These are phyloP conservation scores for Polymixis flavicincta DNA, from an alignment of 2,888 invertebrate genomes.

Conservation along the genomic window DNA sequence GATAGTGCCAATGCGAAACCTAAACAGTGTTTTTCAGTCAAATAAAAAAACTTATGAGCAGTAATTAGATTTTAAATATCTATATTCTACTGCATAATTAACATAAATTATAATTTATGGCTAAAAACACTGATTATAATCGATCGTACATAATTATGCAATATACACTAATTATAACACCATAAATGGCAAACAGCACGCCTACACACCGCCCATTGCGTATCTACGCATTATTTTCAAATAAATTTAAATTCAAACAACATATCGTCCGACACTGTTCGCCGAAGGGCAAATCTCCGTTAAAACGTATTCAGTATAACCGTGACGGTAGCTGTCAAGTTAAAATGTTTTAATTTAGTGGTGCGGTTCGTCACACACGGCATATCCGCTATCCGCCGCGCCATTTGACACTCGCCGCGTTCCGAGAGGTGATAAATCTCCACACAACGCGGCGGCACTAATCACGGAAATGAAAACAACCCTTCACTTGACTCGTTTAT, in stretches of 20 bases:
- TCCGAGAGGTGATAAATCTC: conserved; percentile 86
- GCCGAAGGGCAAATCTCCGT: conserved; percentile 76
- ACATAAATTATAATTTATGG: conserved; percentile 22
- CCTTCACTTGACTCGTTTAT: conserved; percentile 81
- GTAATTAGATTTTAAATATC: conserved; percentile 4
- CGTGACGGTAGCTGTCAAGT: conserved; percentile 86
- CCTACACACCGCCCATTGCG: conserved; percentile 57
- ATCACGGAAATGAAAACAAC: conserved; percentile 88
- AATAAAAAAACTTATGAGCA: not conserved
- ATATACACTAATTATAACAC: conserved; percentile 54
- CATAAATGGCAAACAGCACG: conserved; percentile 50
- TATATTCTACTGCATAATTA: conserved; percentile 10
- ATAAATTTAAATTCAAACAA: conserved; percentile 59
- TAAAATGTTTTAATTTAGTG: conserved; percentile 89
- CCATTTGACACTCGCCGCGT: conserved; percentile 83
- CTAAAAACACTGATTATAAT: conserved; percentile 37
- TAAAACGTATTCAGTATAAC: conserved; percentile 78
- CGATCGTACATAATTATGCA: conserved; percentile 36
- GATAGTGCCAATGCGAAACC: not conserved
- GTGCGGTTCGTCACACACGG: conserved; percentile 80
- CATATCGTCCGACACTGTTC: conserved; percentile 68
- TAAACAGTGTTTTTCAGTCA: not conserved
- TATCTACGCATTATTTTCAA: conserved; percentile 61
- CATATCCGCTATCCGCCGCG: conserved; percentile 78
- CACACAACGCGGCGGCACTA: conserved; percentile 79